Evolutionary conservation across 2,797 vertebrate genomes (phyloP).

Genomic region (Anabacerthia variegaticeps): DNA sequence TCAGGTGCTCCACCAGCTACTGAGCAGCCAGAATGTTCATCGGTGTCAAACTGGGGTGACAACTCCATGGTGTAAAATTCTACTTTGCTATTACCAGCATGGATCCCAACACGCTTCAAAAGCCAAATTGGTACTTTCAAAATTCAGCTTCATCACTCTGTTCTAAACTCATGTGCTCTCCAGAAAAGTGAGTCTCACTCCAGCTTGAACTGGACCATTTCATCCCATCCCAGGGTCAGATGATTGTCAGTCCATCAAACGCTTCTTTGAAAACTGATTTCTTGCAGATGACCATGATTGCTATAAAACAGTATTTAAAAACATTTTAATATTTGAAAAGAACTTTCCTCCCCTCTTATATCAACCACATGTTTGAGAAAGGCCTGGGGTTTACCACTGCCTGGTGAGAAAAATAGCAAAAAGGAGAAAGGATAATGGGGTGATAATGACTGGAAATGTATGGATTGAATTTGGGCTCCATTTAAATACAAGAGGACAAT

Average conservation of each 20-base stretch:
- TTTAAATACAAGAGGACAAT: conserved; percentile 48
- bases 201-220: neutral
- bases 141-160: neutral
- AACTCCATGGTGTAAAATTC: neutral
- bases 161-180: conserved; percentile 19
- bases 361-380: conserved; percentile 59
- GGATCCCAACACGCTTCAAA: neutral
- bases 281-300: conserved; percentile 51
- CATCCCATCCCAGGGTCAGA: neutral
- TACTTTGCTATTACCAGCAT: neutral
- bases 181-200: conserved; percentile 2
- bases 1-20: neutral
- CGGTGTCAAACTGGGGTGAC: neutral
- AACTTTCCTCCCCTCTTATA: conserved; percentile 55
- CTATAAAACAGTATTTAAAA: conserved; percentile 38
- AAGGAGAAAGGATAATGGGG: conserved; percentile 50
- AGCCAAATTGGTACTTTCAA: neutral
- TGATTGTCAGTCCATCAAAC: conserved; percentile 48
- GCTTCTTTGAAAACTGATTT: conserved; percentile 58
- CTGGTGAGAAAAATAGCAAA: conserved; percentile 43
- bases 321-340: conserved; percentile 42
- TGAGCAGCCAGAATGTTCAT: neutral
- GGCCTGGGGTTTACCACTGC: conserved; percentile 51
- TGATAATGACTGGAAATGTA: conserved; percentile 61
- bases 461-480: conserved; percentile 45